phyloP scores from a whole-genome alignment of 2,888 invertebrate genomes.

The Chloroclystis v-ata region DNA sequence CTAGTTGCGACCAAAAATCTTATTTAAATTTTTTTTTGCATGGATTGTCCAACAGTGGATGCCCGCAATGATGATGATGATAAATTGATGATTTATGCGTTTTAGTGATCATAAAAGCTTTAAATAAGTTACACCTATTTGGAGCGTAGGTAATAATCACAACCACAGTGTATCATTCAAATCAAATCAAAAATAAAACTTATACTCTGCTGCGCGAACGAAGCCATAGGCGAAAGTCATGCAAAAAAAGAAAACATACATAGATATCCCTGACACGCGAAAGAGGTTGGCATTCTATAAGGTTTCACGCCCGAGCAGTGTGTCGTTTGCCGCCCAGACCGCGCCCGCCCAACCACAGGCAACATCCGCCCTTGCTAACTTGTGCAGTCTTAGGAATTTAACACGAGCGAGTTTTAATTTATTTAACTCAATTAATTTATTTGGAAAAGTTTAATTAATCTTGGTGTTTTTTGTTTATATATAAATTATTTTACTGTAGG shows the following conservation, averaged over 20 bases:
- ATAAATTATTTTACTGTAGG: too few species aligned
- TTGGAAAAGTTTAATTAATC: background rate
- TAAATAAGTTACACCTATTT: too few species aligned
- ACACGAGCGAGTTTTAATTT: background rate
- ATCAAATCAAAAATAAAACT: too few species aligned
- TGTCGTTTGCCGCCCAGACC: conserved; percentile 17
- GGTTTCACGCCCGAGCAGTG: conserved; percentile 35
- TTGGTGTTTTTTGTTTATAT: too few species aligned
- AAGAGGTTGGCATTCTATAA: conserved; percentile 23
- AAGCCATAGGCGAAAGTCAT: background rate
- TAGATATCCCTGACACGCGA: background rate
- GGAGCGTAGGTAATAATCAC: too few species aligned
- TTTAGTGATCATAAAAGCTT: too few species aligned
- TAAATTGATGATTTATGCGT: too few species aligned
- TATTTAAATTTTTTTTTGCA: too few species aligned
- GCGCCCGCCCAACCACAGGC: conserved; percentile 26
- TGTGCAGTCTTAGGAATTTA: background rate
- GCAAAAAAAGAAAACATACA: background rate
- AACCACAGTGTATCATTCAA: too few species aligned
- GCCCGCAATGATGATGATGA: too few species aligned
- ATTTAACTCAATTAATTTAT: background rate
- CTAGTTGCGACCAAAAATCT: too few species aligned
- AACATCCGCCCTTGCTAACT: conserved; percentile 13
- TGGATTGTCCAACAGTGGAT: too few species aligned
- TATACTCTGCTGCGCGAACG: background rate